Base-by-base conservation (phyloP, 2,888 invertebrate species). In the Cryptus armator region DNA sequence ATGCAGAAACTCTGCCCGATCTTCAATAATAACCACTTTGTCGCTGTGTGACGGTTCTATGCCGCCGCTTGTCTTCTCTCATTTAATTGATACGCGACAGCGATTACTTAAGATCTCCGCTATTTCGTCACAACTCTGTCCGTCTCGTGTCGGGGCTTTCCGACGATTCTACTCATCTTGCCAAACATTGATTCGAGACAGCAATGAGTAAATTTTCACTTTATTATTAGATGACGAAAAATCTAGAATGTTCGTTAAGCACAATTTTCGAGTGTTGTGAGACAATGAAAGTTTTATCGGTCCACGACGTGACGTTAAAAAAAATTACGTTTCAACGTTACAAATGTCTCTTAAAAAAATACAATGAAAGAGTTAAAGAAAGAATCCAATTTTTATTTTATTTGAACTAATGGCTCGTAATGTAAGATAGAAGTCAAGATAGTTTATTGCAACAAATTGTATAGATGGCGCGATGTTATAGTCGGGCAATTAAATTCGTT, bases 161-260 rank as follows among this genome's bases (percentile, higher is more conserved):
- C 70, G 70, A 70, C 29, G n/a, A 19, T 70, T 51, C 16, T 7
- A 56, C 10, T 51, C 14, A 37, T 29, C 48, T 37, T 53, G 70
- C 53, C 70, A 70, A 70, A 51, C 70, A 16, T 53, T n/a, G 53
- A 70, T 14, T 14, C 37, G 16, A 53, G 10, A 53, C 53, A 46
- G 46, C n/a, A 9, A 29, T 56, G 24, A 56, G 29, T 3, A 16
- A 68, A 68, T 51, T 48, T 32, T 14, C n/a, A 48, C 32, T 68
- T 68, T 48, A 68, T 68, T 32, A 7, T 48, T 24, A n/a, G 24
- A 43, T 56, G 24, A 19, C 56, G 46, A 67, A 44, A 12, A 43
- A 44, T 29, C 16, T 48, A 29, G 24, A 10, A 3, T 24, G 19
- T 10, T 19, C 24, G 3, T 19, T 3, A 19, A 10, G 56, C 12